phyloP scores from a whole-genome alignment of 2,888 invertebrate genomes.

The Cybosia mesomella region DNA sequence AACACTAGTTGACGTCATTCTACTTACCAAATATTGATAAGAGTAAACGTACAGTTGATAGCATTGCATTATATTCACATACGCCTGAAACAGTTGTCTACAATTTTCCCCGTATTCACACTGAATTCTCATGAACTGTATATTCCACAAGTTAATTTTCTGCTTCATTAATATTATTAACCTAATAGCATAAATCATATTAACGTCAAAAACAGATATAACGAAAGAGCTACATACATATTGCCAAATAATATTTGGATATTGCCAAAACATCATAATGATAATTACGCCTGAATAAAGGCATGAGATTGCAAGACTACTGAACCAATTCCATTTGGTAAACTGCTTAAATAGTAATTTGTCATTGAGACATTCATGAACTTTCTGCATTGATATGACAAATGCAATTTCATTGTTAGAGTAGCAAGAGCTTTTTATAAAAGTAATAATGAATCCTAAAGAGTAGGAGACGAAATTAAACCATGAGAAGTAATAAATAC shows the following conservation, averaged over 20 bases:
- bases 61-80: slow-evolving; percentile 14
- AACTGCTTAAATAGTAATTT: neutral
- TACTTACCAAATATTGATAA: slow-evolving; percentile 19
- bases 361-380: slow-evolving; percentile 18
- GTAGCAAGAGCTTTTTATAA: neutral
- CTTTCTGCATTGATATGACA: slow-evolving; percentile 22
- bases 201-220: slow-evolving; percentile 19
- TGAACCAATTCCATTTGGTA: slow-evolving; percentile 11
- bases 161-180: slow-evolving; percentile 23
- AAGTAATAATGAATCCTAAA: slow-evolving; percentile 18
- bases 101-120: neutral
- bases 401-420: slow-evolving; percentile 18
- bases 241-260: neutral
- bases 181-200: slow-evolving; percentile 21
- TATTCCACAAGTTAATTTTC: slow-evolving; percentile 31
- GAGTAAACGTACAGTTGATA: slow-evolving; percentile 5
- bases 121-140: neutral
- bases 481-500: neutral
- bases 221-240: neutral
- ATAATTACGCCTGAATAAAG: neutral
- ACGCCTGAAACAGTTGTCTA: slow-evolving; percentile 17
- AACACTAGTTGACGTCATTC: neutral
- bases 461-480: slow-evolving; percentile 5
- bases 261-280: neutral
- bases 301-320: neutral